These are phyloP conservation scores for Chamaedrilus cognettii DNA, from an alignment of 2,888 invertebrate species.

Conservation along the genomic window DNA sequence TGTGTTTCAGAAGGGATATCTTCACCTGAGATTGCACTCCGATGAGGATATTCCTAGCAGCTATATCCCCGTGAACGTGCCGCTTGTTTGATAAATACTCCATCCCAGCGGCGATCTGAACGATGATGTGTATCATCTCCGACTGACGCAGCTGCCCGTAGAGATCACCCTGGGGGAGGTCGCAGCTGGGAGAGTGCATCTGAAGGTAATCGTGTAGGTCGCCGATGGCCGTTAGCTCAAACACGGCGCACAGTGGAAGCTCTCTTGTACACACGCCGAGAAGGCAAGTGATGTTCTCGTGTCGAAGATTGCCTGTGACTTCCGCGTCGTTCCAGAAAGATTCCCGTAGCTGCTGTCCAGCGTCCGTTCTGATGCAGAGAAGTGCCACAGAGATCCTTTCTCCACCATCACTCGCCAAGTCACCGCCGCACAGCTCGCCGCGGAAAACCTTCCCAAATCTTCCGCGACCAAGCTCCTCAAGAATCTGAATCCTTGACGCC, in stretches of 20 bases:
- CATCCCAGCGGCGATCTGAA: slow-evolving; percentile 62
- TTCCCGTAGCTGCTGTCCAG: slow-evolving; percentile 72
- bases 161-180: slow-evolving; percentile 65
- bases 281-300: slow-evolving; percentile 94
- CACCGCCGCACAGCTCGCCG: slow-evolving; percentile 73
- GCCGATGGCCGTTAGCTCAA: slow-evolving; percentile 94
- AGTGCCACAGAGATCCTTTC: slow-evolving; percentile 96
- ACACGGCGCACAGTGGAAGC: slow-evolving; percentile 92
- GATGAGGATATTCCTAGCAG: slow-evolving; percentile 94
- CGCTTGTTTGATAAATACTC: slow-evolving; percentile 74
- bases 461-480: slow-evolving; percentile 62
- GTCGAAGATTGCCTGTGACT: slow-evolving; percentile 89
- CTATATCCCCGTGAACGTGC: slow-evolving; percentile 95
- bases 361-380: slow-evolving; percentile 87
- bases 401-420: slow-evolving; percentile 72
- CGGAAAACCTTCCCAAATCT: slow-evolving; percentile 98
- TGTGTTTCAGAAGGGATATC: slow-evolving; percentile 96
- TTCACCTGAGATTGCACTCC: slow-evolving; percentile 93
- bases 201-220: slow-evolving; percentile 96
- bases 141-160: slow-evolving; percentile 64
- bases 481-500: slow-evolving; percentile 69
- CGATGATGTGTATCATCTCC: slow-evolving; percentile 87
- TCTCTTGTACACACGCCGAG: slow-evolving; percentile 85
- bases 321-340: slow-evolving; percentile 94
- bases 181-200: slow-evolving; percentile 77